Conservation (phyloP, 1,140 invertebrate species). For the Phymastichus coffea region DNA sequence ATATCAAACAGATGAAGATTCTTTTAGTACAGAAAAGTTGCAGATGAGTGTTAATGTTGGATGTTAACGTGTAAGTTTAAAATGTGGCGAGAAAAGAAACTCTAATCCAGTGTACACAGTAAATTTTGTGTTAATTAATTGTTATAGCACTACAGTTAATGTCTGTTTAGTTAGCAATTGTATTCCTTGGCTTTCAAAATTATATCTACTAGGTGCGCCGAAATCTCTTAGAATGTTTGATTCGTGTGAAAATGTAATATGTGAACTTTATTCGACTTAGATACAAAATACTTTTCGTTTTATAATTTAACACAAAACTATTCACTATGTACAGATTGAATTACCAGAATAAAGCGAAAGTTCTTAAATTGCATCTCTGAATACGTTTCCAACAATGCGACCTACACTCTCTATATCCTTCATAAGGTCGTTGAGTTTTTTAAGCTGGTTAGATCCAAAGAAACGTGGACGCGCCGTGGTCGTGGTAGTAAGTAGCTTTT, state of each 20-base stretch:
- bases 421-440: slow-evolving; percentile 14
- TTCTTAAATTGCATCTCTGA: neutral
- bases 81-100: no score
- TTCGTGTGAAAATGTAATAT: no score
- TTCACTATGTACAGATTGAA: slow-evolving; percentile 5
- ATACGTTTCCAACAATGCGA: slow-evolving; percentile 4
- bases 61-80: neutral
- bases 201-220: no score
- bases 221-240: no score
- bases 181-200: no score
- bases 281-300: neutral
- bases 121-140: no score
- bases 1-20: no score
- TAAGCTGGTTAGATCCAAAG: neutral
- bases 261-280: no score
- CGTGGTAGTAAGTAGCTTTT: neutral
- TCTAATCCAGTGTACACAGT: no score
- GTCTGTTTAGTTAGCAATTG: no score
- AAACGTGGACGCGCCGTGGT: neutral
- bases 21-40: neutral
- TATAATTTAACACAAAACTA: neutral
- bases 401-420: slow-evolving; percentile 18
- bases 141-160: no score
- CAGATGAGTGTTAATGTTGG: neutral
- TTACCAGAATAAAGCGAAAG: no score